Base-by-base conservation (phyloP, 2,888 invertebrate genomes). In the Epistrophe grossulariae region DNA sequence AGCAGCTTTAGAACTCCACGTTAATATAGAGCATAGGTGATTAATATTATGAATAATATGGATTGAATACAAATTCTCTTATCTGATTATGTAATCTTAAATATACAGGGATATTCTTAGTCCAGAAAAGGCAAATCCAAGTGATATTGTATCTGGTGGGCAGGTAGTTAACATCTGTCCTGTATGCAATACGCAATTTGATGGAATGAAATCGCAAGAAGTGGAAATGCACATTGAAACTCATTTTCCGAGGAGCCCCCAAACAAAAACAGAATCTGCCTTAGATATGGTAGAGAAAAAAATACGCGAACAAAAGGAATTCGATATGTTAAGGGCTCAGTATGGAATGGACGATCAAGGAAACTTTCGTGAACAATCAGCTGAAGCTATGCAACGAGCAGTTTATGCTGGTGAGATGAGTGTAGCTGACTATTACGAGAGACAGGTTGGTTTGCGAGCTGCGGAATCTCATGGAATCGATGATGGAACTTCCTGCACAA, bases 291-390 rank as follows among this genome's bases (percentile, higher is more conserved):
- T 96, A 90, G 96, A 96, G 0, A 94, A 96, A 89, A 94, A 95
- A 89, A 94, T 95, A 88, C 94, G 96, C 31, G 97, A 97, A 90
- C 96, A 97, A 90, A 94, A 96, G 60, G 97, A 97, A 91, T 97
- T 97, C 91, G 96, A 97, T 90, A 93, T 97, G 92, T 91, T 97
- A 48, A 90, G 95, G 94, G 97, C 97, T 2, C 97, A 97, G 91
- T 97, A 97, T 90, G 97, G 97, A 2, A 97, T 98, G 97, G 97
- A 97, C 91, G 96, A 97, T 91, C 96, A 97, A 90, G 97, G 96
- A 8, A 97, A 96, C 90, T 97, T 96, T 92, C 93, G 95, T 81
- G 95, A 96, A 89, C 96, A 96, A 90, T 96, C 95, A 80, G 95
- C 96, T 52, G 95, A 95, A n/a, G 95, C 95, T 90, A 95, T 96